Base-by-base conservation (phyloP, 2,797 vertebrate genomes). In the Thamnophis elegans region DNA sequence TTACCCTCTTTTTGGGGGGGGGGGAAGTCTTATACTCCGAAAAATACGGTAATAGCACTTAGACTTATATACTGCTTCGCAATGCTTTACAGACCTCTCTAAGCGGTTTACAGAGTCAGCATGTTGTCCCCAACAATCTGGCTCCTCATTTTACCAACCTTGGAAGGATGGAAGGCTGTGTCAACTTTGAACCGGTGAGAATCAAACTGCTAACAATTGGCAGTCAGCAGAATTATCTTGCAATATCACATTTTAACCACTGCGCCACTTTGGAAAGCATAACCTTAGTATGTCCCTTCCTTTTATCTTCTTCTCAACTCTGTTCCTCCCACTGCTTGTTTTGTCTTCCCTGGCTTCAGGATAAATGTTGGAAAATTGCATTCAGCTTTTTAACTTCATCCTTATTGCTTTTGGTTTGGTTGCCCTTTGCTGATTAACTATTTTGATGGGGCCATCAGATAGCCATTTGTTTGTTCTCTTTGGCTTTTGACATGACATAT, bases 1-100 rank as follows among this genome's bases (percentile, higher is more conserved):
- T 42, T 4, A 42, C 42, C 42, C 42, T 42, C 42, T 42, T 42
- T 42, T 42, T 42, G 42, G 42, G 42, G 42, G 42, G 32, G 36
- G 42, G 4, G 42, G 42, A 42, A 42, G 42, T 42, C 42, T 42
- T 42, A 42, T 42, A 42, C 2, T 42, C 42, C 42, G 4, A 42
- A 42, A 42, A 42, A 42, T 42, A 42, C 42, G 2, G 42, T 42
- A 95, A 95, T 73, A 73, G 14, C 65, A 73, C 65, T 73, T 73
- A 73, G 65, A 18, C n/a, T 18, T 32, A 73, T 18, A 73, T 73
- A 73, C n/a, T 18, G n/a, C 14, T 73, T 16, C 7, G n/a, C 14
- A 36, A n/a, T 73, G 16, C 16, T 73, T 73, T 36, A n/a, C 16
- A 73, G n/a, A 28, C 5, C 14, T 73, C 14, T 73, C 65, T 73